Evolutionary conservation across 2,888 invertebrate genomes (phyloP).

Genomic region (Agrotis puta): DNA sequence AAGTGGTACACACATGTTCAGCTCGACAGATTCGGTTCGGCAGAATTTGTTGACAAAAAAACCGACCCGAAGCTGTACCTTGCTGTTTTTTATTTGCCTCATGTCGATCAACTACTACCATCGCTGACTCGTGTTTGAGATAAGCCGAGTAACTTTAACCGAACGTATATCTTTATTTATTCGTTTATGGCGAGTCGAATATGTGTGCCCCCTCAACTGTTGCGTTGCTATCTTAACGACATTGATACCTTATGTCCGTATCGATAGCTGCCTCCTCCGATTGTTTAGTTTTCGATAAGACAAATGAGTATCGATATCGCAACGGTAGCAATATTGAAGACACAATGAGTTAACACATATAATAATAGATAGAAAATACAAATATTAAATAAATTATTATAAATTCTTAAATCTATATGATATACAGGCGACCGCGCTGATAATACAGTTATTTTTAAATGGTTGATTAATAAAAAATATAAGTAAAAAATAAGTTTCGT

Average conservation of each 20-base stretch:
- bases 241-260: background rate
- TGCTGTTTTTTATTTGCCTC: background rate
- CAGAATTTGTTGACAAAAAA: background rate
- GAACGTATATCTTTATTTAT: background rate
- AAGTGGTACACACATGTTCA: background rate
- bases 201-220: slow-evolving; percentile 8
- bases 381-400: slow-evolving; percentile 5
- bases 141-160: background rate
- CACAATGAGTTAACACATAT: slow-evolving; percentile 20
- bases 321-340: slow-evolving; percentile 13
- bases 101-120: background rate
- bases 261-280: background rate
- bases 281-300: background rate
- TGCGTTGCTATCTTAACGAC: slow-evolving; percentile 8
- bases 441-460: slow-evolving; percentile 15
- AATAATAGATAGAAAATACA: slow-evolving; percentile 7
- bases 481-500: too few species aligned
- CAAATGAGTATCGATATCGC: slow-evolving; percentile 17
- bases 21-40: background rate
- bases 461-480: too few species aligned
- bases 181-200: background rate
- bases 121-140: background rate
- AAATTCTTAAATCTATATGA: background rate
- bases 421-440: slow-evolving; percentile 36
- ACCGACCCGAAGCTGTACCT: background rate